These are phyloP conservation scores for Bubalus kerabau DNA, from an alignment of 2,113 vertebrate genomes.

Conservation along the genomic window DNA sequence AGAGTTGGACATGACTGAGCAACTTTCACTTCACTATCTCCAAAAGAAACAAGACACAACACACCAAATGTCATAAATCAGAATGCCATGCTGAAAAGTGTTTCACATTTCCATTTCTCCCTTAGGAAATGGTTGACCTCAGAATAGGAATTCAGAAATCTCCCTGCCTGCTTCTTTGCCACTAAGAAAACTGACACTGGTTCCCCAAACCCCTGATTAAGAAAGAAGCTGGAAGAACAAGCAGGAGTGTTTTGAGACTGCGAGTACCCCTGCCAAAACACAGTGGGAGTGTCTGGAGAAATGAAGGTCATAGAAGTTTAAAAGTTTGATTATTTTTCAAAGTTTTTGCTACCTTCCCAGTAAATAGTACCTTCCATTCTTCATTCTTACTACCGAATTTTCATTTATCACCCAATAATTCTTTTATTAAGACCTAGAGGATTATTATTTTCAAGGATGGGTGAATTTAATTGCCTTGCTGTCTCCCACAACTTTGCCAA, in stretches of 20 bases:
- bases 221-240: conserved; percentile 35
- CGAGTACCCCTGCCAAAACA: conserved; percentile 24
- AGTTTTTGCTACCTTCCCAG: conserved; percentile 52
- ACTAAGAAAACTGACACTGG: conserved; percentile 25
- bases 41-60: not conserved
- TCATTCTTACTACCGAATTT: conserved; percentile 55
- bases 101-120: conserved; percentile 16
- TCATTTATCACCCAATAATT: conserved; percentile 64
- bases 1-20: not conserved
- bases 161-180: not conserved
- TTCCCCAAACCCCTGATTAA: conserved; percentile 10
- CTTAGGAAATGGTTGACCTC: not conserved
- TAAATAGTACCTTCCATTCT: conserved; percentile 56
- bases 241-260: conserved; percentile 12
- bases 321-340: conserved; percentile 55
- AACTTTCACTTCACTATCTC: not conserved
- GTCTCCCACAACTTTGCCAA: conserved; percentile 27
- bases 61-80: not conserved
- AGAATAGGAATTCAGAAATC: not conserved
- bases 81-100: not conserved
- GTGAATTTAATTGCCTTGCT: conserved; percentile 54
- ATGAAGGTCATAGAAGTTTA: conserved; percentile 14
- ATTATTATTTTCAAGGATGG: conserved; percentile 64
- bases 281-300: conserved; percentile 16
- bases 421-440: conserved; percentile 47